Conservation (phyloP, 2,797 vertebrate genomes). For the Scolopax rusticola region DNA sequence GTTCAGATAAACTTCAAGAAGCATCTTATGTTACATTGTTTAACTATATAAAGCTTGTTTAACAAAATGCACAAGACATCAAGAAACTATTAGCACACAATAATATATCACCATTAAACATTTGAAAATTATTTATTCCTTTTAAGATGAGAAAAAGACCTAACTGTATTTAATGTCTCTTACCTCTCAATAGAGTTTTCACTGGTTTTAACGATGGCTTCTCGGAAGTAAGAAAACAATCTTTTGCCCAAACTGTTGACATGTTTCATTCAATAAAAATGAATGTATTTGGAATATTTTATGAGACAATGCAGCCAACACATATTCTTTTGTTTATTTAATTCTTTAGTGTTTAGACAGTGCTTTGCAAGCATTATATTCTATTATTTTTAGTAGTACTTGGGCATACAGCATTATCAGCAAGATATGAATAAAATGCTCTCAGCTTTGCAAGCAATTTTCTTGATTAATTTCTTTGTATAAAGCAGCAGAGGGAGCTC, state of each 20-base stretch:
- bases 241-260: slow-evolving; percentile 29
- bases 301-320: slow-evolving; percentile 27
- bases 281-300: slow-evolving; percentile 60
- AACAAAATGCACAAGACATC: slow-evolving; percentile 21
- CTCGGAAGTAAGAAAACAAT: slow-evolving; percentile 48
- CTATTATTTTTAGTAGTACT: slow-evolving; percentile 37
- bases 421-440: slow-evolving; percentile 53
- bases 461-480: slow-evolving; percentile 75
- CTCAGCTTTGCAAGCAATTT: slow-evolving; percentile 55
- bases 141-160: not conserved
- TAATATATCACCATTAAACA: not conserved
- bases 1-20: slow-evolving; percentile 66
- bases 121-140: not conserved
- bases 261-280: slow-evolving; percentile 30
- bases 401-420: slow-evolving; percentile 33
- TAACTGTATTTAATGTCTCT: not conserved
- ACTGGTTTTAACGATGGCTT: slow-evolving; percentile 56
- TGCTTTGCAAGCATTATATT: slow-evolving; percentile 12
- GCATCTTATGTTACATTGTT: not conserved
- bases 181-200: not conserved
- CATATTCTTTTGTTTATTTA: slow-evolving; percentile 39
- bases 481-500: slow-evolving; percentile 80
- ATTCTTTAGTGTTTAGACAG: slow-evolving; percentile 23
- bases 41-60: slow-evolving; percentile 50
- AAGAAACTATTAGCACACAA: slow-evolving; percentile 33